These are phyloP conservation scores for Tyrophagus putrescentiae DNA, from an alignment of 1,140 invertebrate genomes.

Conservation along the genomic window DNA sequence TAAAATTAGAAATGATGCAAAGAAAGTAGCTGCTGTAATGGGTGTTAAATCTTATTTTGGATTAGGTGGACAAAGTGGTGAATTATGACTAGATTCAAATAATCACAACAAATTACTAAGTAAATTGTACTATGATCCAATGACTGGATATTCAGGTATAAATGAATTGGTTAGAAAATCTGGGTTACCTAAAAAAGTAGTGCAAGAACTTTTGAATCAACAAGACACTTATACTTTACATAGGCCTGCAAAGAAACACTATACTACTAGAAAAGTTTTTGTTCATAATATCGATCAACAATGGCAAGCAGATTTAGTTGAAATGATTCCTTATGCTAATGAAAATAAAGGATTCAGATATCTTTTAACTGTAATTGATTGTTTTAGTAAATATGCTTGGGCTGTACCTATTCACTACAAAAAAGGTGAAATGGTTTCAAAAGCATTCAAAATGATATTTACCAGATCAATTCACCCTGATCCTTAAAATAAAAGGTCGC, in stretches of 20 bases:
- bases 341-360: constrained; percentile 26
- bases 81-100: background rate
- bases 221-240: constrained; percentile 28
- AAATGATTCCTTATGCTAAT: constrained; percentile 22
- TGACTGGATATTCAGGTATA: background rate
- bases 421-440: constrained; percentile 15
- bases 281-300: constrained; percentile 25
- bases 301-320: constrained; percentile 27
- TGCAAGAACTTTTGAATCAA: constrained; percentile 22
- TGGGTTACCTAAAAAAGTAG: constrained; percentile 1
- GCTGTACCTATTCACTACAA: constrained; percentile 26
- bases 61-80: background rate
- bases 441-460: constrained; percentile 24
- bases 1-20: too few species aligned
- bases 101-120: constrained; percentile 5
- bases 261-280: constrained; percentile 23
- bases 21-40: background rate
- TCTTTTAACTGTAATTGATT: constrained; percentile 27
- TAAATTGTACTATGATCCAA: constrained; percentile 19
- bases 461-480: too few species aligned
- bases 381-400: constrained; percentile 28
- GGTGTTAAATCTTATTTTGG: background rate
- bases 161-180: background rate
- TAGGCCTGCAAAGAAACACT: constrained; percentile 25
- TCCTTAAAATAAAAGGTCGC: too few species aligned